Evolutionary conservation across 2,888 invertebrate genomes (phyloP).

Genomic region (Orthosia incerta): DNA sequence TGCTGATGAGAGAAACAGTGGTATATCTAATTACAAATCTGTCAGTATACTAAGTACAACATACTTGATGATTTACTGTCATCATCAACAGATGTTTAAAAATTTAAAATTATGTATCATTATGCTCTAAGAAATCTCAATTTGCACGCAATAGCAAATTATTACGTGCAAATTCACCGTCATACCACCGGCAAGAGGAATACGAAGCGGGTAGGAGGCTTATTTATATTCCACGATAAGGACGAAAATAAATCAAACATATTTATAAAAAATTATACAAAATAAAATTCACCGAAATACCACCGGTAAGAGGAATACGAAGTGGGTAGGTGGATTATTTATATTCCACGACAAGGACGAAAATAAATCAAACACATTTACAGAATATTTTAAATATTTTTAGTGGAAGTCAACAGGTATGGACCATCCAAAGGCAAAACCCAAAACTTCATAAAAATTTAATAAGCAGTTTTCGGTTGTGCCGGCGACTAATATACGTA

Average conservation of each 20-base stretch:
- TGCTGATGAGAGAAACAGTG: slow-evolving; percentile 55
- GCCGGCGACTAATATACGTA: slow-evolving; percentile 20
- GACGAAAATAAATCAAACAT: too few species aligned
- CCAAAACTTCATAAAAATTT: slow-evolving; percentile 42
- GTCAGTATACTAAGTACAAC: slow-evolving; percentile 4
- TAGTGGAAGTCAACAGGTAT: background rate
- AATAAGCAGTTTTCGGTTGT: slow-evolving; percentile 48
- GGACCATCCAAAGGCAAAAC: background rate
- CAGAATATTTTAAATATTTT: too few species aligned
- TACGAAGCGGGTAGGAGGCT: too few species aligned
- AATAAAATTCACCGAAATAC: too few species aligned
- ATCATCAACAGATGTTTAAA: background rate
- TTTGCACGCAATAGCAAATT: slow-evolving; percentile 52
- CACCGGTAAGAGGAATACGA: too few species aligned
- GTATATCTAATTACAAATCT: slow-evolving; percentile 31
- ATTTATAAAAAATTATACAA: too few species aligned
- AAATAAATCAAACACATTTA: background rate
- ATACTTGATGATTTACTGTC: background rate
- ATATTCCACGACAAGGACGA: too few species aligned
- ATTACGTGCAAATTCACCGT: slow-evolving; percentile 9
- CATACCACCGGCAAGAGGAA: too few species aligned
- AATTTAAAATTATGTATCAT: background rate
- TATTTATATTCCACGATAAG: too few species aligned
- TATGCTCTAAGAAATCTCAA: slow-evolving; percentile 35
- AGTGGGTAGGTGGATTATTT: too few species aligned